Conservation (phyloP, 2,888 invertebrate genomes). For the Tribolium freemani region DNA sequence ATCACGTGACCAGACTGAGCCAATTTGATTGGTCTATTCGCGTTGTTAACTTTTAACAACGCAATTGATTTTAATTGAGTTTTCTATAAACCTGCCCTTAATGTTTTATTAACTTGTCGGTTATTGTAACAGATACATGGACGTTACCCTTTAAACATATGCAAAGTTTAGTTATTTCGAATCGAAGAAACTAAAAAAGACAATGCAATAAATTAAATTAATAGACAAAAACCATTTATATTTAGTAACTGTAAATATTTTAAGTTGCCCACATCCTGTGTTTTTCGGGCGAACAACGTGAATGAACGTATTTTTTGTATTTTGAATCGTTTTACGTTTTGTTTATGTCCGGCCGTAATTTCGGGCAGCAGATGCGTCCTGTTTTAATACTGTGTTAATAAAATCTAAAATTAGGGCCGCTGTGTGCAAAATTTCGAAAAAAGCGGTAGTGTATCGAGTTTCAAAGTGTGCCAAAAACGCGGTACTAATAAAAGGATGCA, state of each 20-base stretch:
- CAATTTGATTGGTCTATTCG: too few species aligned
- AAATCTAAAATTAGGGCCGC: conserved; percentile 30
- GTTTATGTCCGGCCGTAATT: conserved; percentile 39
- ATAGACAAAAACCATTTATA: too few species aligned
- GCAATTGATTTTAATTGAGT: too few species aligned
- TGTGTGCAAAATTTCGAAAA: conserved; percentile 34
- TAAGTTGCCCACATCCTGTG: background rate
- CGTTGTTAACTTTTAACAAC: too few species aligned
- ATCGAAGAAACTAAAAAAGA: too few species aligned
- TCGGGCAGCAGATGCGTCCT: conserved; percentile 34
- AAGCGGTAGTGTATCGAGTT: background rate
- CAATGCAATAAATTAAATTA: too few species aligned
- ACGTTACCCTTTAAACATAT: too few species aligned
- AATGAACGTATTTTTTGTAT: conserved; percentile 18
- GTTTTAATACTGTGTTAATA: conserved; percentile 34
- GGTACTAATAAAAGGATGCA: conserved; percentile 16
- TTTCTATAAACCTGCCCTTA: too few species aligned
- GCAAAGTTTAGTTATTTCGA: too few species aligned
- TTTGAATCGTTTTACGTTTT: conserved; percentile 39
- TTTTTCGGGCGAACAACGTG: background rate
- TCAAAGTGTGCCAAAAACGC: background rate
- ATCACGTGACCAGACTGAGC: too few species aligned
- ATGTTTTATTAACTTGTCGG: too few species aligned
- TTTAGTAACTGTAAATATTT: background rate
- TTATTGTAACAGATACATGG: too few species aligned